These are phyloP conservation scores for Chromoteleia sp. DNA, from an alignment of 2,888 invertebrate species.

Conservation along the genomic window DNA sequence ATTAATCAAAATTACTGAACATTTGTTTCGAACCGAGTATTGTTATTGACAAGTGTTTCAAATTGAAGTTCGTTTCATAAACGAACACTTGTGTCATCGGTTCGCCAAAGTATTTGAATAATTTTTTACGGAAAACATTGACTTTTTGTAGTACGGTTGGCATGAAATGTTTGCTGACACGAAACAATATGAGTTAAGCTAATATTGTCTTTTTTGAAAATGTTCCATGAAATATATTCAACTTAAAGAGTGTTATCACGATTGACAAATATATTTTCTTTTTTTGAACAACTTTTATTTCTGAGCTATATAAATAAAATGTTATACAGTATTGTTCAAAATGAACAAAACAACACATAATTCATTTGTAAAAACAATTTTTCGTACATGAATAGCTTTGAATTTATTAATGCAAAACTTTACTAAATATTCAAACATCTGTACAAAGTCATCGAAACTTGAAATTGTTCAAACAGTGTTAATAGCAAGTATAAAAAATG, in stretches of 20 bases:
- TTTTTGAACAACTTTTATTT: background rate
- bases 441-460: conserved; percentile 16
- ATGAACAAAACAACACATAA: no score
- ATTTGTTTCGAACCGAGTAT: conserved; percentile 24
- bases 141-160: conserved; percentile 40
- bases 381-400: background rate
- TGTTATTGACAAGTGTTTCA: conserved; percentile 57
- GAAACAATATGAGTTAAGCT: conserved; percentile 40
- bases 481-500: background rate
- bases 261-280: conserved; percentile 44
- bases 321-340: no score
- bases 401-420: background rate
- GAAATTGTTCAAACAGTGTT: background rate
- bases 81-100: conserved; percentile 54
- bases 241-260: conserved; percentile 24
- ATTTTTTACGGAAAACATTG: conserved; percentile 65
- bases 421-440: conserved; percentile 43
- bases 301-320: conserved; percentile 3
- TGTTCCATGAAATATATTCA: conserved; percentile 39
- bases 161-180: conserved; percentile 54
- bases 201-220: conserved; percentile 57
- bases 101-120: conserved; percentile 59
- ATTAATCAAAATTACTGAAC: conserved; percentile 62
- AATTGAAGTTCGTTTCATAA: conserved; percentile 40
- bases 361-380: background rate